phyloP scores from a whole-genome alignment of 2,113 vertebrate species.

The Syrrhaptes paradoxus region DNA sequence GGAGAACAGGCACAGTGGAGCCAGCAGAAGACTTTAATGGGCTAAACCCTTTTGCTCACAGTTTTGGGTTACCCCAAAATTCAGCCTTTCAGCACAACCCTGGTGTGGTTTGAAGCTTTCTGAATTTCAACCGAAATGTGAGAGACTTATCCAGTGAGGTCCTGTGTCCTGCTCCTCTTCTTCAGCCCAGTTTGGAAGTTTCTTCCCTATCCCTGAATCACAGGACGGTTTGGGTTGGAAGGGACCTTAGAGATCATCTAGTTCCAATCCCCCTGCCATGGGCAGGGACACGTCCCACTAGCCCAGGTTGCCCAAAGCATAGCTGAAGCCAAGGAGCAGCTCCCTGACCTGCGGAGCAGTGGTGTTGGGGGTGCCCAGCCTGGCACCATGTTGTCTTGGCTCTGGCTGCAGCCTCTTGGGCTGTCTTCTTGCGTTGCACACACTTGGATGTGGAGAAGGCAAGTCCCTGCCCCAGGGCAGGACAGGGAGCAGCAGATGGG shows the following conservation, averaged over 20 bases:
- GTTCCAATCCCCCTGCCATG: too few relatives aligned
- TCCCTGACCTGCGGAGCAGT: background rate
- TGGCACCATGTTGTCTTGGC: background rate
- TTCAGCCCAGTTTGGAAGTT: background rate
- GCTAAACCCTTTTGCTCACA: background rate
- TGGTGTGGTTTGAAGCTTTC: background rate
- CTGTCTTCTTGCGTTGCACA: background rate
- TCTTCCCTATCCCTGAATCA: background rate
- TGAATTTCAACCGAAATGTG: background rate
- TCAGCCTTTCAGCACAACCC: background rate
- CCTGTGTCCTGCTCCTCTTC: background rate
- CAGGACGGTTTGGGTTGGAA: too few relatives aligned
- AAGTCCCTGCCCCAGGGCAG: background rate
- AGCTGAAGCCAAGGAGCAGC: background rate
- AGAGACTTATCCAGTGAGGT: background rate
- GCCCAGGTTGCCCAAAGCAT: too few relatives aligned
- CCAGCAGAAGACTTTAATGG: background rate
- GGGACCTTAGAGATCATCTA: too few relatives aligned
- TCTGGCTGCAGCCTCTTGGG: background rate
- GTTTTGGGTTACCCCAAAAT: background rate
- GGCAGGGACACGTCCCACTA: too few relatives aligned
- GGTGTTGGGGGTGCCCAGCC: background rate
- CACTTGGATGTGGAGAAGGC: background rate
- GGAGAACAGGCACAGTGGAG: background rate
- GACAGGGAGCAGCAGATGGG: background rate